These are phyloP conservation scores for Otis tarda DNA, from an alignment of 2,113 vertebrate species.

Conservation along the genomic window DNA sequence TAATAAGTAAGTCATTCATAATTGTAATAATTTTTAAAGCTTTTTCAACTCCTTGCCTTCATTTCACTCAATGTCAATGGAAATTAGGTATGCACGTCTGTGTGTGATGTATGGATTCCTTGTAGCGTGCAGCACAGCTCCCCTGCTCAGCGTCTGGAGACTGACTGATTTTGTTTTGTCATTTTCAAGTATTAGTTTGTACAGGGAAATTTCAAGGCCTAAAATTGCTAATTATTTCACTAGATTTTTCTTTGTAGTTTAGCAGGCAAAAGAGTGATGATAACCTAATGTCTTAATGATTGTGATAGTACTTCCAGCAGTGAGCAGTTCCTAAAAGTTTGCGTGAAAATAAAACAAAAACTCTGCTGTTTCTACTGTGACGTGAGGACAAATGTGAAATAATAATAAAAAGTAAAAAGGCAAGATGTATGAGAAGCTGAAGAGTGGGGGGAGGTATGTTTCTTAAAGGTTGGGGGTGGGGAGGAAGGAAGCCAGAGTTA, in stretches of 20 bases:
- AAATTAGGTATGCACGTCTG: neutral
- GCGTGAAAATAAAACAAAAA: neutral
- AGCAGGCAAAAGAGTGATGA: neutral
- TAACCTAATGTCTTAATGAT: neutral
- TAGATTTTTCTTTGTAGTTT: neutral
- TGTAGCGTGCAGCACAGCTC: neutral
- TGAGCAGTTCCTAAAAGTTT: neutral
- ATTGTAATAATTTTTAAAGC: neutral
- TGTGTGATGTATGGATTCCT: neutral
- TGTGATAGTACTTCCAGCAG: neutral
- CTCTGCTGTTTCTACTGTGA: neutral
- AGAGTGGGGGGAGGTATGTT: neutral
- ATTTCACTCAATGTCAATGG: neutral
- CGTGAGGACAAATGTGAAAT: neutral
- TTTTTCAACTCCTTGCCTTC: neutral
- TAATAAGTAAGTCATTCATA: neutral
- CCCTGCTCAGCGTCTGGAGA: slow-evolving; percentile 27
- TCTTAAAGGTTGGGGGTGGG: neutral
- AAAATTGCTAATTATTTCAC: slow-evolving; percentile 4
- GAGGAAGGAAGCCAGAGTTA: slow-evolving; percentile 51
- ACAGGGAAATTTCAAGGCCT: neutral
- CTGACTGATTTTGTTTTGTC: neutral
- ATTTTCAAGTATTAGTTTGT: slow-evolving; percentile 11
- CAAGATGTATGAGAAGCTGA: slow-evolving; percentile 16
- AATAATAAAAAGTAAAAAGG: neutral